These are phyloP conservation scores for Malthinus flaveolus DNA, from an alignment of 2,888 invertebrate genomes.

Conservation along the genomic window DNA sequence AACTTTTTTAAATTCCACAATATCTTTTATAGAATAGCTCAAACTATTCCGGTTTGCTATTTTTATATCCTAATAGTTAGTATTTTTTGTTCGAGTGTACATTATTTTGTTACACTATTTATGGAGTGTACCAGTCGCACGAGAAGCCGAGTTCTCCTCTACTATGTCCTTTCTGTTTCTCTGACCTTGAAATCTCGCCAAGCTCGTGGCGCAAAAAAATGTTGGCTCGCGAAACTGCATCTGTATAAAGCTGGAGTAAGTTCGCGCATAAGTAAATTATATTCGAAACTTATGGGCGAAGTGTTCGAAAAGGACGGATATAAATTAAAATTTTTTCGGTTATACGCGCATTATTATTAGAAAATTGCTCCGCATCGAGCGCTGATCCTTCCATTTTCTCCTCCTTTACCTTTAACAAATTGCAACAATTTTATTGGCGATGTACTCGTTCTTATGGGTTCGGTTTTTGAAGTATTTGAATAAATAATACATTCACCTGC, in stretches of 20 bases:
- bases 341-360: background rate
- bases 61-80: background rate
- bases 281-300: background rate
- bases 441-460: too few relatives aligned
- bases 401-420: too few relatives aligned
- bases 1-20: too few relatives aligned
- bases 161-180: slow-evolving; percentile 32
- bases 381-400: too few relatives aligned
- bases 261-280: slow-evolving; percentile 12
- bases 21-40: too few relatives aligned
- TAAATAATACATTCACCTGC: too few relatives aligned
- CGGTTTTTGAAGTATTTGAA: too few relatives aligned
- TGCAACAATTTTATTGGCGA: too few relatives aligned
- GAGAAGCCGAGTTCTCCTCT: slow-evolving; percentile 30
- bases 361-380: background rate
- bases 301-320: background rate
- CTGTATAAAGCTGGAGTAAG: slow-evolving; percentile 20
- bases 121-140: slow-evolving; percentile 29
- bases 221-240: slow-evolving; percentile 31
- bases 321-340: background rate
- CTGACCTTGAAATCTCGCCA: slow-evolving; percentile 33
- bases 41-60: slow-evolving; percentile 4
- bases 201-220: slow-evolving; percentile 31
- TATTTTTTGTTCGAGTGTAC: slow-evolving; percentile 23
- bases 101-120: slow-evolving; percentile 21